These are phyloP conservation scores for pig (Sus scrofa) DNA, from an alignment of 2,113 vertebrate genomes.

Conservation along the genomic window T2T-Sscrofa CM000824.6:69788501-69789000, in stretches of 20 bases:
- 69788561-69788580: not conserved
- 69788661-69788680: no score
- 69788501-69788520: conserved; percentile 1
- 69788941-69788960: not conserved
- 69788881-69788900: not conserved
- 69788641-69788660: no score
- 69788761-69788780: no score
- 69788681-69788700: no score
- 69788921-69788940: not conserved
- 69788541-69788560: not conserved
- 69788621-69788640: not conserved
- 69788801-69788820: not conserved
- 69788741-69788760: no score
- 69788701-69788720: no score
- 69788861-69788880: not conserved
- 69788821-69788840: not conserved
- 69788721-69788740: no score
- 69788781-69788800: not conserved
- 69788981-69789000: not conserved
- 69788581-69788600: not conserved
- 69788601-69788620: not conserved
- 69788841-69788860: not conserved
- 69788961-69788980: not conserved
- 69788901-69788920: not conserved
- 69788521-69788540: not conserved